Base-by-base conservation (phyloP, 2,113 vertebrate genomes). In the Coptodon rendalli region DNA sequence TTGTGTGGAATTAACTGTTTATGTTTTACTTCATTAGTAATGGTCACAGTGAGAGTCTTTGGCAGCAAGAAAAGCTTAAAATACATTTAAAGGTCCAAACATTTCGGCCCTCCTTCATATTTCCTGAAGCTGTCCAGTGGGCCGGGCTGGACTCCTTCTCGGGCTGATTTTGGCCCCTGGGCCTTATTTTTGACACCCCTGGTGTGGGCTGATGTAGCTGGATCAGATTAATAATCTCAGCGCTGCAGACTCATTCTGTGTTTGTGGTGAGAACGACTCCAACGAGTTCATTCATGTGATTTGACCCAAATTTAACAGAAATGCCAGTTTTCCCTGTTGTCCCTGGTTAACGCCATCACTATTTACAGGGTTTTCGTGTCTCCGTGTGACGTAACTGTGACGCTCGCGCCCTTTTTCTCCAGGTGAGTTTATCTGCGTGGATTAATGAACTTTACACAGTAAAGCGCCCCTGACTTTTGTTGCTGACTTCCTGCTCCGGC, bases 91-190 rank as follows among this genome's bases (percentile, higher is more conserved):
- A 34, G 9, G 29, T 19, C 29, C 59, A 61, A 34, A 61, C 14
- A 0, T 56, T 56, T 24, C 10, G 0, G n/a, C n/a, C n/a, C n/a
- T 54, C n/a, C n/a, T 24, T 13, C n/a, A 24, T 54, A 0, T 36
- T 19, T 63, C 2, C 31, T 1, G 31, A 63, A 12, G 59, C 59
- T 63, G 59, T 36, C 59, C 6, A 22, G n/a, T 2, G 10, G 4
- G 6, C 4, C 1, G 9, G 59, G 31, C 59, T 63, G 59, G 9
- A n/a, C 3, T 2, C 6, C 38, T 9, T 38, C 9, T 9, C 1
- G 3, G 36, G 17, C 31, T 5, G 17, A n/a, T n/a, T 66, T 36
- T 36, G 31, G 61, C 0, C 31, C 61, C 61, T n/a, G 61, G 0
- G 31, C 31, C 31, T 36, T n/a, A 36, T n/a, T 5, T 66, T 66